Evolutionary conservation across 2,888 invertebrate species (phyloP), one percentile per base, ranked within the genome.

Genomic region (Rhaphigaster nebulosa): DNA sequence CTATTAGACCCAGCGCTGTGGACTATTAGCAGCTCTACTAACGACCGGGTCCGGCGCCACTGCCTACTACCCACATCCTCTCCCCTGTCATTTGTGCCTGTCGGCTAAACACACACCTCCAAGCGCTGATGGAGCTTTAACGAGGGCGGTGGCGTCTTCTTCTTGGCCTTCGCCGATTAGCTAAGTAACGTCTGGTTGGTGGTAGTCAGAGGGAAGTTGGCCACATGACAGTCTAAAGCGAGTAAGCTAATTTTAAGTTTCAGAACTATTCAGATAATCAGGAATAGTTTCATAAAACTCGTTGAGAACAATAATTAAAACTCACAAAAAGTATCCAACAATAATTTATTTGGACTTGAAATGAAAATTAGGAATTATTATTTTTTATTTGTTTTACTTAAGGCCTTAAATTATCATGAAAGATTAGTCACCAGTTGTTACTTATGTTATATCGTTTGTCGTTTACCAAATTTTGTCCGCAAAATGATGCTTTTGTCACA

Each of bases 21-120:
- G 41, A 41, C 80, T 84, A 84, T 50, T 84, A 84, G 84, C n/a
- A 50, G 45, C 84, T 45, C 45, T 18, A n/a, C 45, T 84, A 84
- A 84, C 84, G 84, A 84, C 84, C 45, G 8, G n/a, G n/a, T 84
- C 70, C 84, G 84, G 84, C 84, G 84, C 84, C 84, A 84, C 84
- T 50, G n/a, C n/a, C n/a, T 84, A 26, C 41, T 80, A 50, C 26
- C 84, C 84, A 84, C 84, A 84, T 84, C 84, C 84, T 84, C 45
- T 84, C 84, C 41, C 45, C n/a, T 84, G 80, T 80, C 41, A 38
- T 80, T 80, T 41, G 41, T 80, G 41, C 80, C n/a, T 50, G 45
- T 45, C 45, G 65, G 41, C 88, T 88, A 88, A 88, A 88, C 88
- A 88, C 88, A 88, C 41, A 56, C 88, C 60, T 88, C 65, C 88